A percentile compares a stretch with the other conserved stretches of the same genome.
phyloP scores from a whole-genome alignment of 2,113 vertebrate species.

The Callipepla californica region DNA sequence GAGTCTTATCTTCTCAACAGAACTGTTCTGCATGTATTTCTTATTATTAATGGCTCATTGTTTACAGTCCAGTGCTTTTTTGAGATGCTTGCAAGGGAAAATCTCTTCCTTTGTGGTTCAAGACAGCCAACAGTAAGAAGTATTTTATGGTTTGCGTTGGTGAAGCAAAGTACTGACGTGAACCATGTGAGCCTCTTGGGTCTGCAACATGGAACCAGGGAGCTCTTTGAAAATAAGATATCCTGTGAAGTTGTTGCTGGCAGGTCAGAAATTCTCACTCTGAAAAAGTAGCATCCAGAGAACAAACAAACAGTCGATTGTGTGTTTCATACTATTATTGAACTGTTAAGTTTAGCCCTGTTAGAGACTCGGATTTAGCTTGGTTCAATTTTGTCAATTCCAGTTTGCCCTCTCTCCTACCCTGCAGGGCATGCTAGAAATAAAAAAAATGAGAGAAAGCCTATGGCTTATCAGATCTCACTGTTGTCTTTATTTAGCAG shows the following conservation, averaged over 20 bases:
- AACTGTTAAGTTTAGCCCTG: constrained; percentile 27
- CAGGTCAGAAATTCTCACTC: constrained; percentile 32
- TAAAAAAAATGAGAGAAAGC: background rate
- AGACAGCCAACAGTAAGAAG: background rate
- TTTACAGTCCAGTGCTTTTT: background rate
- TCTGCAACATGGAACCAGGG: background rate
- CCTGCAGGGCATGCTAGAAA: background rate
- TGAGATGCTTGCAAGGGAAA: constrained; percentile 29
- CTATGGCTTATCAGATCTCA: background rate
- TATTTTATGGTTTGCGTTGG: background rate
- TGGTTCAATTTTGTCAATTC: constrained; percentile 6
- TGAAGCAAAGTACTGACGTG: background rate
- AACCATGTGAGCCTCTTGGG: constrained; percentile 27
- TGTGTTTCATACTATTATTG: background rate
- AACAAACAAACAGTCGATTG: constrained; percentile 30
- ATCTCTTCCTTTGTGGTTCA: constrained; percentile 3
- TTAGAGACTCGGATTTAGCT: background rate
- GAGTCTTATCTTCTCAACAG: constrained; percentile 71
- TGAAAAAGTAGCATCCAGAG: constrained; percentile 4
- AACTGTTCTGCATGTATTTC: background rate
- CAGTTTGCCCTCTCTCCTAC: constrained; percentile 20
- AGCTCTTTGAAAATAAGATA: constrained; percentile 23
- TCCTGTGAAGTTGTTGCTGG: constrained; percentile 40
- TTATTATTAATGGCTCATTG: background rate
- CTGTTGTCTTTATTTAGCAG: background rate